Base-by-base conservation (phyloP, 2,888 invertebrate species). In the Nymphalis c-album region DNA sequence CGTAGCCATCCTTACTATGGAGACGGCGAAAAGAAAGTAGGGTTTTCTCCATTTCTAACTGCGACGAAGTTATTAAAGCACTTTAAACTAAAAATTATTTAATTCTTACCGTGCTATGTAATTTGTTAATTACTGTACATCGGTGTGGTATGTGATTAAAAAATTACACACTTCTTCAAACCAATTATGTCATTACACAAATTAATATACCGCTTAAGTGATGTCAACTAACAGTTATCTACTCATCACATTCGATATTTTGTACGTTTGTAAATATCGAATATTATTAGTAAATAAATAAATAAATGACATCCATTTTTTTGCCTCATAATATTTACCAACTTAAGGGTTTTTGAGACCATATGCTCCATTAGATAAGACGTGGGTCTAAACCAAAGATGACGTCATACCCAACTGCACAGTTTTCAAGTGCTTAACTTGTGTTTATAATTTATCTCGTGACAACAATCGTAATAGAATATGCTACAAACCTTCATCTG, bases 81-180 rank as follows among this genome's bases (percentile, higher is more conserved):
- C 50, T 31, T 48, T 50, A 50, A 8, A 71, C 77, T 75, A 20
- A 58, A 47, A 46, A 46, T 8, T 45, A 48, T 57, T 64, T 16
- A 17, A 72, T 71, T 64, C 80, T 77, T 78, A 76, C 75, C 71
- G 70, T 26, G 53, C 71, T 66, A 63, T 74, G 61, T 60, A 53
- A 71, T 73, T 70, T 70, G 40, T n/a, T 69, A 70, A 69, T 68
- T 62, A 50, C 26, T 57, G 60, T 40, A 61, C 55, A 40, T 26
- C 48, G 17, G 22, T 26, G 58, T 31, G 55, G n/a, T 63, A 46
- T 69, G 60, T 71, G 63, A 72, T 73, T 73, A 71, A 40, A 57
- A 69, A 71, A 71, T 72, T 69, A 69, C 63, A 66, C 66, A 63
- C 63, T 63, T 53, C 50, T 18, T 40, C 53, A 26, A 20, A 40